Percentiles rank a stretch among this genome's conserved stretches.
Evolutionary conservation across 92 coral and sea anemone species (phyloP).

Genomic region (Phenganax subtilis): DNA sequence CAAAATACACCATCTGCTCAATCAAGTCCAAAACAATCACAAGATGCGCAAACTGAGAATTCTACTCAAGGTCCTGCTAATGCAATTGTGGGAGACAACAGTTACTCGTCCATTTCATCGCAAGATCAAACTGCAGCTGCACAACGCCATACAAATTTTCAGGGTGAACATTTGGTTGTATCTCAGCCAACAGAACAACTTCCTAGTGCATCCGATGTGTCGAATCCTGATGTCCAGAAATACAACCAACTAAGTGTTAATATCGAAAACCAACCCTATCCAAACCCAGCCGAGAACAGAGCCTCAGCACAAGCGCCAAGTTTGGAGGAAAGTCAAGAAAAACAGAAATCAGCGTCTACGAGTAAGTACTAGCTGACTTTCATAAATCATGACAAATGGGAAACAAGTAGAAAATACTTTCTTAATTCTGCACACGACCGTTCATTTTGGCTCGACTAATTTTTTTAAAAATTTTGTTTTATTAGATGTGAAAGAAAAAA

Average conservation of each 20-base stretch:
- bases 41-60: constrained; percentile 5
- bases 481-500: constrained; percentile 12
- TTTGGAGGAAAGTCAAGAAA: neutral
- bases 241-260: neutral
- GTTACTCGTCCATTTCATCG: neutral
- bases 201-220: neutral
- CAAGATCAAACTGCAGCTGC: neutral
- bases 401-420: neutral
- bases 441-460: too few species aligned
- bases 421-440: neutral
- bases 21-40: neutral
- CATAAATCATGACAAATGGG: neutral
- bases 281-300: neutral
- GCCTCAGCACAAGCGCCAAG: neutral
- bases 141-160: neutral
- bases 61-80: neutral
- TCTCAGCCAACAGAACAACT: neutral
- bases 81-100: neutral
- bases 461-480: too few species aligned
- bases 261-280: neutral
- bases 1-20: neutral
- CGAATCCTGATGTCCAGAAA: neutral
- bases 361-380: neutral
- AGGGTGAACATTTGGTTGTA: neutral
- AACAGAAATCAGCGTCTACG: neutral